Conservation (phyloP, 1,140 invertebrate genomes). For the Cyrtorhinus lividipennis region DNA sequence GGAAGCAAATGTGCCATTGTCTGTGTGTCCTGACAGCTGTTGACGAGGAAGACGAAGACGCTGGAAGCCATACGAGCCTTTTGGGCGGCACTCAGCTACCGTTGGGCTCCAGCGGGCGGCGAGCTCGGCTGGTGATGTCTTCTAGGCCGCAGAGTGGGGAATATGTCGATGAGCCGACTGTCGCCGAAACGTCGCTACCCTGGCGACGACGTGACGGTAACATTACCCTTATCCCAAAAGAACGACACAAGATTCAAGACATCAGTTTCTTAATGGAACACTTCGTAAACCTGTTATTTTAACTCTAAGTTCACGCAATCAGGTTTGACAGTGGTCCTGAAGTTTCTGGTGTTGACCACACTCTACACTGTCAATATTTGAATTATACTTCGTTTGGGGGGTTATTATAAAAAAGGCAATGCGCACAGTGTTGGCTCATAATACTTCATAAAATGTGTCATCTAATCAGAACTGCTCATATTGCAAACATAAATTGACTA, state of each 20-base stretch:
- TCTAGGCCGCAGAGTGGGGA: constrained; percentile 29
- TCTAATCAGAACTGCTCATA: too few relatives aligned
- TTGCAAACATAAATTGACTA: too few relatives aligned
- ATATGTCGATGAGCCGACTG: constrained; percentile 39
- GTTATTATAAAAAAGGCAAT: too few relatives aligned
- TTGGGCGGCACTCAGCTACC: constrained; percentile 9
- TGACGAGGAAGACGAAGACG: constrained; percentile 20
- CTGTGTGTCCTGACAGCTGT: constrained; percentile 3
- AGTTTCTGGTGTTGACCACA: too few relatives aligned
- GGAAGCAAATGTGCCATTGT: too few relatives aligned
- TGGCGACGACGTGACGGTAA: constrained; percentile 48
- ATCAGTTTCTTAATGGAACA: not conserved
- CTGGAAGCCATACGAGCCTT: constrained; percentile 21
- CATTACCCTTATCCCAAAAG: constrained; percentile 1
- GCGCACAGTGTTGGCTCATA: too few relatives aligned
- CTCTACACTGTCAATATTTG: too few relatives aligned
- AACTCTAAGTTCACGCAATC: too few relatives aligned
- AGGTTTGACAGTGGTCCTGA: not conserved
- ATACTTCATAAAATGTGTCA: too few relatives aligned
- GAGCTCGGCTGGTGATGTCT: constrained; percentile 46
- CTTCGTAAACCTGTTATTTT: too few relatives aligned
- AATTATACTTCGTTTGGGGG: too few relatives aligned
- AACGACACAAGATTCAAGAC: too few relatives aligned
- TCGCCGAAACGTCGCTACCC: constrained; percentile 54
- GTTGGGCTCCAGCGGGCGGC: constrained; percentile 43